Base-by-base conservation (phyloP, 2,888 invertebrate species). In the Zelleria hepariella region DNA sequence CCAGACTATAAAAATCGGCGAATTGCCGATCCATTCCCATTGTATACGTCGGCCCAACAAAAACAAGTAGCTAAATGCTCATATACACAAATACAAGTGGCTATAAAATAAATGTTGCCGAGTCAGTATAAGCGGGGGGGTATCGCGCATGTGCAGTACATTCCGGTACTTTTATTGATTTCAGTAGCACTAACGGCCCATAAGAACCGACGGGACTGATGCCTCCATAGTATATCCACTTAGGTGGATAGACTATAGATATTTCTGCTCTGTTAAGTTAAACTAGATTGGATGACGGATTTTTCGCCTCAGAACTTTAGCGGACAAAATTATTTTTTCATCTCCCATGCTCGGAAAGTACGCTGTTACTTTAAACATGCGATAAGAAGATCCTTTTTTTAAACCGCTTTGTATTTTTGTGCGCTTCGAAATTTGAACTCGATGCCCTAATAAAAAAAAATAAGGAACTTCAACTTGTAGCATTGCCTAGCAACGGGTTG, bases 101-200 rank as follows among this genome's bases (percentile, higher is more conserved):
- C 86, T 83, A 87, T 88, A 86, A 88, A 86, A 82, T 75, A 78
- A 86, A 84, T 85, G 85, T 86, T 85, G 87, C 87, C 86, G 86
- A 86, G 74, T 88, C 87, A 84, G 85, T 83, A 66, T 68, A 76
- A 73, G 71, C 71, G 73, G 72, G 71, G 71, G 69, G 73, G 70
- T 68, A 78, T 67, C 77, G 88, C 89, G 89, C 89, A 89, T 89
- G 89, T 80, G 88, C 89, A 80, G 87, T 86, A 86, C 86, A 88
- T 89, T 89, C 88, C 78, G 82, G 86, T 80, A 89, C 91, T 91
- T 91, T 92, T 92, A 92, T 92, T 91, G 91, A 91, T 92, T 92
- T 91, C 91, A 91, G 91, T 91, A 91, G 91, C 91, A 90, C 90
- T 91, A 91, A 91, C 91, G 90, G 88, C 82, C 89, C 82, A 90